Percentiles rank a stretch among this genome's conserved stretches.
These are phyloP conservation scores for Chloebia gouldiae DNA, from an alignment of 2,113 vertebrate species.

Conservation along the genomic window DNA sequence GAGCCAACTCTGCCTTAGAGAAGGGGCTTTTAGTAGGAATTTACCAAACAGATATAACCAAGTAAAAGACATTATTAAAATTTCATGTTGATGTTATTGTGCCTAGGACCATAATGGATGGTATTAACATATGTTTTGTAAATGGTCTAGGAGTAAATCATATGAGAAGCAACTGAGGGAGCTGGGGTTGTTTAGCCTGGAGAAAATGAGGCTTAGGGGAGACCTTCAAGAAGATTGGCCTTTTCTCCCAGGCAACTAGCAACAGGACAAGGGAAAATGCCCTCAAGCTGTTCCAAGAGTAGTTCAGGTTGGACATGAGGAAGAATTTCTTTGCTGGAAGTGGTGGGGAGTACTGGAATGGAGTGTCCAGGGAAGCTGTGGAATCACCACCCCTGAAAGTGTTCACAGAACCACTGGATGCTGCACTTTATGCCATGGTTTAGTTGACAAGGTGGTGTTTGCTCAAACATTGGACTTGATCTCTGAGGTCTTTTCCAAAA, in stretches of 20 bases:
- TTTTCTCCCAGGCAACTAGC: background rate
- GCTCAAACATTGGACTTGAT: background rate
- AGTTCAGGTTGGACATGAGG: background rate
- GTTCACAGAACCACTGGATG: background rate
- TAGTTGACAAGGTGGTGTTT: background rate
- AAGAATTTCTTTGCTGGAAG: background rate
- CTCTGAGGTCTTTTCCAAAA: background rate
- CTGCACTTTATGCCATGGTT: background rate
- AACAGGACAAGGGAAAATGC: background rate
- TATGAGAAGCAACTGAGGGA: background rate
- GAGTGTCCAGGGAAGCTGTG: background rate
- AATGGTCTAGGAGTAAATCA: background rate
- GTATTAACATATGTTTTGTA: too few relatives aligned
- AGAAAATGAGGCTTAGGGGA: background rate
- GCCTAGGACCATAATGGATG: slow-evolving; percentile 1
- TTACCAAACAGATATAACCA: slow-evolving; percentile 31
- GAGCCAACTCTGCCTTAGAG: background rate
- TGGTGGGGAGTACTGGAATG: background rate
- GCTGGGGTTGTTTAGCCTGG: background rate
- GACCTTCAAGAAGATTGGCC: accelerated
- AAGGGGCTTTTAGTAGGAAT: slow-evolving; percentile 50
- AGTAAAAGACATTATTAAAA: slow-evolving; percentile 55
- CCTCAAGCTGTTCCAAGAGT: background rate
- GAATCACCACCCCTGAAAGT: background rate
- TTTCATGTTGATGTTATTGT: slow-evolving; percentile 61